These are phyloP conservation scores for Sialia sialis DNA, from an alignment of 2,113 vertebrate genomes.

Conservation along the genomic window DNA sequence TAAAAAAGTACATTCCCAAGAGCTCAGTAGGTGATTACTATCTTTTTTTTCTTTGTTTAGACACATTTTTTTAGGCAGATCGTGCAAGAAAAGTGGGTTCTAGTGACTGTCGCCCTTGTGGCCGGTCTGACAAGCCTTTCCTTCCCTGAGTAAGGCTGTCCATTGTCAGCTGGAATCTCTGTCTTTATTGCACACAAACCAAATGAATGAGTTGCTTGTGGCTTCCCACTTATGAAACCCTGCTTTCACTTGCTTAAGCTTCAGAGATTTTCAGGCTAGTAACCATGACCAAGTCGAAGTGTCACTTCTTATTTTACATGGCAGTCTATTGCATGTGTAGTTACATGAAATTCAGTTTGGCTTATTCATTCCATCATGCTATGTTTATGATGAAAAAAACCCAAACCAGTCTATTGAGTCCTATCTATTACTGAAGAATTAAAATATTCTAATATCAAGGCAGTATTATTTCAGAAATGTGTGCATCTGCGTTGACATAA, in stretches of 20 bases:
- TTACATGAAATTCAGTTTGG: background rate
- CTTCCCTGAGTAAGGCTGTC: background rate
- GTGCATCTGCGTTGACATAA: background rate
- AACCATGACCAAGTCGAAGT: background rate
- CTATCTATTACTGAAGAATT: background rate
- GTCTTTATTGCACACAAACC: background rate
- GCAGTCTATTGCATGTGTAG: accelerated
- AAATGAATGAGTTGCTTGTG: background rate
- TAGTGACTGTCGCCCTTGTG: background rate
- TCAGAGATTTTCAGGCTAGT: background rate
- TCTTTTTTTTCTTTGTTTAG: background rate
- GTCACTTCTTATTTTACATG: background rate
- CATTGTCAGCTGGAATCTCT: background rate
- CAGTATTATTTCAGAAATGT: background rate
- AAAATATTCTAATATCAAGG: background rate
- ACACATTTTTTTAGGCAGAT: background rate
- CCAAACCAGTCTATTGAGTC: background rate
- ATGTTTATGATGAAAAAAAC: background rate
- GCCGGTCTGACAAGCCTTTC: background rate
- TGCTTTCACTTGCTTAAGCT: background rate
- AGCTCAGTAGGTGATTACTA: slow-evolving; percentile 11
- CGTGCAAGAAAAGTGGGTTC: accelerated
- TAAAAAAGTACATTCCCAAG: background rate
- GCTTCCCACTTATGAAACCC: background rate
- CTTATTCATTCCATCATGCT: background rate